Base-by-base conservation (phyloP, 2,888 invertebrate species). In the Conomelus anceps region DNA sequence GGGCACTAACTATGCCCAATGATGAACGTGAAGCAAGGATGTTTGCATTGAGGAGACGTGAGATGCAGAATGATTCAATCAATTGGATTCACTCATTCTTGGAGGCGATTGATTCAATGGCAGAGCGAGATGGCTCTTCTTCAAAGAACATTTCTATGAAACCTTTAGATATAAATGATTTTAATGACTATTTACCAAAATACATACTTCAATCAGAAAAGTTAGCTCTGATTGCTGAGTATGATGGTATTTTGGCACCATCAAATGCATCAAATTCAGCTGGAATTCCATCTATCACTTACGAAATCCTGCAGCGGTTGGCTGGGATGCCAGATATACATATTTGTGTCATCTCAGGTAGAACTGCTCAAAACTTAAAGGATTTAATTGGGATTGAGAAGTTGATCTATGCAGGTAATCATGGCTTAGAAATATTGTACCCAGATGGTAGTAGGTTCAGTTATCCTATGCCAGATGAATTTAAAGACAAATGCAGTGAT, bases 371-470 rank as follows among this genome's bases (percentile, higher is more conserved):
- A 92, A 98, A 98, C 93, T 97, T 98, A 0, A 97, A 97, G 92
- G 95, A 96, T 91, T 98, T 98, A 98, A 98, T 96, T 87, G 98
- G 97, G 22, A 98, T 98, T 90, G 97, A 98, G 91, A 97, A 97
- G 90, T 97, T 98, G 90, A 98, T 98, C 0, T 98, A 98, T 92
- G 98, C 98, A 0, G 98, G 98, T 41, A 98, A 97, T 93, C 98
- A 98, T 92, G 98, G 98, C 0, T 93, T 98, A 90, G 98, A 98
- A 94, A 98, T 98, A 92, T 93, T 98, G 13, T 98, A 98, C 93
- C 97, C 98, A 0, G 98, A 98, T 92, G 98, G 98, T 89, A 97
- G 97, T 92, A 97, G 96, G 93, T 98, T 98, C 92, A 97, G 97
- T 0, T 97, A 98, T 93, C 98, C 98, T 0, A 97, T 98, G 97